These are phyloP conservation scores for Melipona beecheii DNA, from an alignment of 2,888 invertebrate genomes.

Conservation along the genomic window DNA sequence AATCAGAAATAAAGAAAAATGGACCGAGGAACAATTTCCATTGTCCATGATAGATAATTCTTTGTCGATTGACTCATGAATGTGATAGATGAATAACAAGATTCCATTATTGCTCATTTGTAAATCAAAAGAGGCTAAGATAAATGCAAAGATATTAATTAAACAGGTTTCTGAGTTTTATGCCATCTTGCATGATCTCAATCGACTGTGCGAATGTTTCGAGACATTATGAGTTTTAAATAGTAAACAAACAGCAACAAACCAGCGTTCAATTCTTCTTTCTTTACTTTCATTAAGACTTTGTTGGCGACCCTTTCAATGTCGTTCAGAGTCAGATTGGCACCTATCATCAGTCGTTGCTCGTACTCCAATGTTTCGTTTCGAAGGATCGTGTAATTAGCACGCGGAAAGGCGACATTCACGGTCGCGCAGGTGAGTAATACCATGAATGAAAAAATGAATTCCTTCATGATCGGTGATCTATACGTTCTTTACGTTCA, in stretches of 20 bases:
- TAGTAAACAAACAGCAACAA: conserved; percentile 67
- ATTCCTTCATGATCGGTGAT: conserved; percentile 28
- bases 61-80: not conserved
- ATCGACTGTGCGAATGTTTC: not conserved
- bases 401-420: conserved; percentile 11
- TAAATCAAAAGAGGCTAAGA: not conserved
- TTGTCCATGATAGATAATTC: not conserved
- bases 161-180: conserved; percentile 11
- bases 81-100: not conserved
- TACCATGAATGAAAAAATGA: not conserved
- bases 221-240: not conserved
- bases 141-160: not conserved
- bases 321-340: conserved; percentile 84
- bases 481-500: not conserved
- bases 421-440: not conserved
- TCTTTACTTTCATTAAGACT: conserved; percentile 87
- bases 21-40: not conserved
- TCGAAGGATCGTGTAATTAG: conserved; percentile 79
- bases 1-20: not conserved
- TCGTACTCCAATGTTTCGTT: conserved; percentile 85
- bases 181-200: not conserved
- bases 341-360: conserved; percentile 85
- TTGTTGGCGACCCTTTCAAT: conserved; percentile 86
- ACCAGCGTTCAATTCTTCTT: conserved; percentile 85
- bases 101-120: not conserved